A percentile compares a stretch with the other conserved stretches of the same genome.
Conservation (phyloP, 2,888 invertebrate genomes). For the Caenorhabditis becei region DNA sequence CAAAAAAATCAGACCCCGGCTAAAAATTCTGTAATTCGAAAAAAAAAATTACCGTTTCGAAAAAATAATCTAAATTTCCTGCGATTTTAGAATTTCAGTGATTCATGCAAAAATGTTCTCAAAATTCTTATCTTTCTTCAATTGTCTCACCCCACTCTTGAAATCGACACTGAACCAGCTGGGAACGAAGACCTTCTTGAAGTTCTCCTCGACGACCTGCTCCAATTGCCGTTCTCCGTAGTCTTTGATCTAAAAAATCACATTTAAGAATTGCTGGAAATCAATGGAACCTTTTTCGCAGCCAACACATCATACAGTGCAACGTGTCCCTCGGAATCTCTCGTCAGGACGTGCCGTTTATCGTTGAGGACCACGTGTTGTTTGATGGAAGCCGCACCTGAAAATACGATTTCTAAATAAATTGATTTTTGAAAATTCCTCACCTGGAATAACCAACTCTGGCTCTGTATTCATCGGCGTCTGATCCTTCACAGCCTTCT, state of each 20-base stretch:
- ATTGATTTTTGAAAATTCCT: not conserved
- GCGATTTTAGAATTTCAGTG: too few relatives aligned
- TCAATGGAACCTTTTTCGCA: conserved; percentile 69
- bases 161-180: conserved; percentile 99
- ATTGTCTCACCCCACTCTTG: conserved; percentile 95
- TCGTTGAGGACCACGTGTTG: conserved; percentile 95
- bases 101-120: too few relatives aligned
- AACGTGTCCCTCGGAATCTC: conserved; percentile 93
- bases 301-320: conserved; percentile 91
- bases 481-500: not conserved
- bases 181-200: conserved; percentile 95
- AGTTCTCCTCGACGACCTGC: conserved; percentile 92
- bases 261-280: not conserved
- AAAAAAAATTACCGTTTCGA: too few relatives aligned
- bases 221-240: conserved; percentile 87
- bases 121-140: too few relatives aligned
- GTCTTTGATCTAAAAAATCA: conserved; percentile 85
- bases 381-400: conserved; percentile 93
- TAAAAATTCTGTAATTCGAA: too few relatives aligned
- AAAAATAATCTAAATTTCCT: too few relatives aligned
- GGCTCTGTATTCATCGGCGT: conserved; percentile 31
- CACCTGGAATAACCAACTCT: conserved; percentile 47
- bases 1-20: too few relatives aligned
- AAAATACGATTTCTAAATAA: conserved; percentile 13
- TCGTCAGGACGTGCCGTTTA: conserved; percentile 94